A percentile compares a stretch with the other conserved stretches of the same genome.
phyloP scores from a whole-genome alignment of 1,140 invertebrate genomes.

The Paraescarpia echinospica region DNA sequence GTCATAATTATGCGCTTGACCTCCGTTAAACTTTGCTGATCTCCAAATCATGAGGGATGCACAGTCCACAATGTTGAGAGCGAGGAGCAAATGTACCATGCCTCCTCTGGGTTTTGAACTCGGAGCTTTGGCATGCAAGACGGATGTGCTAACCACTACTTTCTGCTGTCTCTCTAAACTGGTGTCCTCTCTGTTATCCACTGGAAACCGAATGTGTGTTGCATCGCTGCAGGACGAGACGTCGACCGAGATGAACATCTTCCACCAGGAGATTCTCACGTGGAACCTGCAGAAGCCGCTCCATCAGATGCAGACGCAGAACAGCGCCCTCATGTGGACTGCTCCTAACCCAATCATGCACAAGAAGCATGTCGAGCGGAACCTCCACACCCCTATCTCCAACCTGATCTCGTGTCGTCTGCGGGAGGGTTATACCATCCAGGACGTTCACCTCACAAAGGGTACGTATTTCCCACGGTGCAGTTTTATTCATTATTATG shows the following conservation, averaged over 20 bases:
- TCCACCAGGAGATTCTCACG: slow-evolving; percentile 73
- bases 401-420: slow-evolving; percentile 75
- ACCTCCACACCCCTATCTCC: slow-evolving; percentile 67
- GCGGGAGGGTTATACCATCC: slow-evolving; percentile 77
- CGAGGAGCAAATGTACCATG: no score
- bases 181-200: no score
- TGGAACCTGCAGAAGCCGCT: slow-evolving; percentile 74
- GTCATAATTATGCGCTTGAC: no score
- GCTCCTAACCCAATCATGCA: slow-evolving; percentile 16
- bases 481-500: neutral
- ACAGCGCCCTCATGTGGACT: neutral
- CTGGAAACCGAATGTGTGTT: no score
- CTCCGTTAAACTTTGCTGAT: no score
- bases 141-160: no score
- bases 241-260: slow-evolving; percentile 66
- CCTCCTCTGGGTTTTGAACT: no score
- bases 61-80: no score
- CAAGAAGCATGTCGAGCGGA: slow-evolving; percentile 69
- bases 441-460: slow-evolving; percentile 62
- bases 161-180: no score
- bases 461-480: slow-evolving; percentile 33
- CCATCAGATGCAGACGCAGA: slow-evolving; percentile 38
- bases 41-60: no score
- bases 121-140: no score
- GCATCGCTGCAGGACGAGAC: neutral